A percentile compares a stretch with the other conserved stretches of the same genome.
Evolutionary conservation across 2,888 invertebrate genomes (phyloP).

Genomic region (Tenodera sinensis): DNA sequence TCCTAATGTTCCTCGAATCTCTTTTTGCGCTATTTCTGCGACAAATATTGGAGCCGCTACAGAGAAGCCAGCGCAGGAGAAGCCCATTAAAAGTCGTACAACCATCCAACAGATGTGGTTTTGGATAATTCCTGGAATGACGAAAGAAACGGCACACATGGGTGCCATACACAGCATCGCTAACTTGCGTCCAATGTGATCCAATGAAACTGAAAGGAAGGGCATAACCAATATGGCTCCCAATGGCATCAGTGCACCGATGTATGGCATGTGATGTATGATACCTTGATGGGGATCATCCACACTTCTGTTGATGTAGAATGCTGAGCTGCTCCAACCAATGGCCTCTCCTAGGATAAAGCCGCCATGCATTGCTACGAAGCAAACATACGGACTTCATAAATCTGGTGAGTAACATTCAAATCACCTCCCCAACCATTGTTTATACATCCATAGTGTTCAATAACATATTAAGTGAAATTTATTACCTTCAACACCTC

Average conservation of each 20-base stretch:
- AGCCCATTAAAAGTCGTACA: constrained; percentile 61
- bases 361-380: constrained; percentile 70
- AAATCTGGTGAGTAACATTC: too few relatives aligned
- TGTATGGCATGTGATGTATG: constrained; percentile 53
- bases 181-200: constrained; percentile 65
- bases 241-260: constrained; percentile 65
- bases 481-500: too few relatives aligned
- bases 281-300: background rate
- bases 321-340: constrained; percentile 74
- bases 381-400: background rate
- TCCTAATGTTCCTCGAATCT: constrained; percentile 78
- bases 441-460: too few relatives aligned
- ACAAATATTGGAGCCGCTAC: constrained; percentile 80
- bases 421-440: too few relatives aligned
- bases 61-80: constrained; percentile 76
- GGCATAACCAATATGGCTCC: constrained; percentile 71
- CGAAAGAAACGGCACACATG: constrained; percentile 67
- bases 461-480: too few relatives aligned
- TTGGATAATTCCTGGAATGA: constrained; percentile 54
- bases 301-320: constrained; percentile 37
- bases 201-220: constrained; percentile 60
- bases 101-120: background rate
- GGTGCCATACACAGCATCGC: constrained; percentile 61
- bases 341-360: constrained; percentile 71
- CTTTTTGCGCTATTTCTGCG: constrained; percentile 79